Evolutionary conservation across 2,888 invertebrate species (phyloP).

Genomic region (Spilosoma lubricipeda): DNA sequence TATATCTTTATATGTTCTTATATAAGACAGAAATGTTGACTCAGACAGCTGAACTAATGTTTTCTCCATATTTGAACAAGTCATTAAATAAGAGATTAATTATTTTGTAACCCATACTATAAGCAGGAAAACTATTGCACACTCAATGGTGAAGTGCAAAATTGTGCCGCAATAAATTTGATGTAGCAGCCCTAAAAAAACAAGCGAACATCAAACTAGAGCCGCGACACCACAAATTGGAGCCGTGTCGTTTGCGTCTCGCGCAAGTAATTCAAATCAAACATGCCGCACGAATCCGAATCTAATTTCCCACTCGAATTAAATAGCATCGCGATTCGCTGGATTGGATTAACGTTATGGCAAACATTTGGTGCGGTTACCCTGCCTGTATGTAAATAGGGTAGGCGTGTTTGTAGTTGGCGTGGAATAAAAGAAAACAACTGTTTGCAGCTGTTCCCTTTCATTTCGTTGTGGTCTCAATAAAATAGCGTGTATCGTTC

Average conservation of each 20-base stretch:
- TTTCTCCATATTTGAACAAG: too few species aligned
- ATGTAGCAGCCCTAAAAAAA: constrained; percentile 22
- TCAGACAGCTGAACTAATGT: too few species aligned
- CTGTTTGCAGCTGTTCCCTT: constrained; percentile 1
- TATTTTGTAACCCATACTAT: background rate
- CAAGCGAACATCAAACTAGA: constrained; percentile 36
- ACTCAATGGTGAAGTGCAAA: background rate
- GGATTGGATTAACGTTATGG: constrained; percentile 70
- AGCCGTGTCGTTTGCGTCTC: constrained; percentile 49
- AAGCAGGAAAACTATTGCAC: too few species aligned
- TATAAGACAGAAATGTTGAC: too few species aligned
- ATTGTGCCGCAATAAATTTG: constrained; percentile 10
- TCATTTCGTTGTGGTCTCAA: background rate
- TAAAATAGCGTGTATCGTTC: background rate
- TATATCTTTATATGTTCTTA: too few species aligned
- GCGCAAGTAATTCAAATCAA: constrained; percentile 73
- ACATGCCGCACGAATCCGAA: constrained; percentile 68
- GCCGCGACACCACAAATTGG: constrained; percentile 48
- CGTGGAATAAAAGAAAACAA: constrained; percentile 18
- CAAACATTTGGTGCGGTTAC: constrained; percentile 60
- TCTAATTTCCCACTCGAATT: constrained; percentile 78
- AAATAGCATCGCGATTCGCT: constrained; percentile 68
- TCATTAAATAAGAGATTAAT: too few species aligned
- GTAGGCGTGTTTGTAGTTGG: constrained; percentile 30
- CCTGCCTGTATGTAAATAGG: constrained; percentile 46